Base-by-base conservation (phyloP, 2,888 invertebrate genomes). In the Sabatieria punctata region DNA sequence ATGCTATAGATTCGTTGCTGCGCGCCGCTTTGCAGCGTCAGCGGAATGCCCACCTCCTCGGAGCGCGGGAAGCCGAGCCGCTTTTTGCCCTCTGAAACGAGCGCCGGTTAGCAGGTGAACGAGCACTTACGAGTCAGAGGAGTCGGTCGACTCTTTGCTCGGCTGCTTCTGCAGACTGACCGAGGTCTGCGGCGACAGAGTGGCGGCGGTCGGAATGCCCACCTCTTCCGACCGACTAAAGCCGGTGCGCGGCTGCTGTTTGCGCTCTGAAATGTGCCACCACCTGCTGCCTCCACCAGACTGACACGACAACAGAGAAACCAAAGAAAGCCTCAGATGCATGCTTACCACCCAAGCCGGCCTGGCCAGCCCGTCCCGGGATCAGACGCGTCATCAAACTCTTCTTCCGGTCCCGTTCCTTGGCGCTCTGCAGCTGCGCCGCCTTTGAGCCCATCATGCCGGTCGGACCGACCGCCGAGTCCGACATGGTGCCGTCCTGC, bases 381-480 rank as follows among this genome's bases (percentile, higher is more conserved):
- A 49, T 46, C 18, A 49, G 30, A 2, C 49, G 36, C 23, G 47
- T 49, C 39, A 49, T 49, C 27, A 49, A 18, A 22, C 81, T 89
- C 68, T 91, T 91, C 71, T 91, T 89, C 73, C 88, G 85, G 65
- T 84, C 83, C 73, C 93, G 78, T 46, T 86, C 85, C 46, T 79
- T 68, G 45, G 33, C 22, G 41, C 45, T 27, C 8, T 8, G 40
- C 25, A 6, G 2, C 74, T 73, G 47, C 75, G 75, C 57, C 72
- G 65, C 57, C 71, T n/a, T n/a, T n/a, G n/a, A n/a, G 66, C 63
- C 56, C 43, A 57, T 59, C 40, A 58, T 54, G 19, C 61, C 40
- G 19, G 15, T 36, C 62, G 75, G 71, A 46, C 79, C 77, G 49
- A 89, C 77, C n/a, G 85, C 88, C 37, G 89, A 89, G 68, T 93